Conservation (phyloP, 2,888 invertebrate species). For the Odiellus spinosus region DNA sequence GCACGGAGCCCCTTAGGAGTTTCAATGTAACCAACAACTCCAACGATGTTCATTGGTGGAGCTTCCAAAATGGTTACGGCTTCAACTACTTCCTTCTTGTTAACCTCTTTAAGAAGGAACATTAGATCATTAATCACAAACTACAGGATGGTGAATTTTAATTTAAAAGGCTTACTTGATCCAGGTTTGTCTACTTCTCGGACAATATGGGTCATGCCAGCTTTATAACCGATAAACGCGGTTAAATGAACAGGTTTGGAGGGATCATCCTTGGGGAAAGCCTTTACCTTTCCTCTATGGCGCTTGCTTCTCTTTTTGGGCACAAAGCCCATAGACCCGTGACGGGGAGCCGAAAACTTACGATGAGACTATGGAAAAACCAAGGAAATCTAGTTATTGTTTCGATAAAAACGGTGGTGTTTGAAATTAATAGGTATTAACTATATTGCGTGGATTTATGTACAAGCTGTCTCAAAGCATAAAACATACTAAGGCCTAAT, state of each 20-base stretch:
- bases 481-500: no score
- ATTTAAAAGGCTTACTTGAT: slow-evolving; percentile 91
- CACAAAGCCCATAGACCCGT: slow-evolving; percentile 99
- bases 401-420: no score
- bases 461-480: no score
- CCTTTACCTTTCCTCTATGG: slow-evolving; percentile 98
- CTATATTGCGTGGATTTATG: no score
- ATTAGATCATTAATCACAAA: neutral
- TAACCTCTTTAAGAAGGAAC: slow-evolving; percentile 55
- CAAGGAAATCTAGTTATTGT: slow-evolving; percentile 3
- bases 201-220: slow-evolving; percentile 99
- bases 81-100: slow-evolving; percentile 99
- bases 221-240: slow-evolving; percentile 95
- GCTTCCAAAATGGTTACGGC: slow-evolving; percentile 96
- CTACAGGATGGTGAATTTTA: no score
- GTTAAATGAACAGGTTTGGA: slow-evolving; percentile 94
- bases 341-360: slow-evolving; percentile 98
- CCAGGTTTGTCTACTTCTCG: slow-evolving; percentile 97
- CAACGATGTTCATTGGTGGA: slow-evolving; percentile 95
- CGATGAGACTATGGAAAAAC: slow-evolving; percentile 73
- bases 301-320: slow-evolving; percentile 93
- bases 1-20: slow-evolving; percentile 93
- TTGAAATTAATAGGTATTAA: no score
- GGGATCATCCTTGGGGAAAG: slow-evolving; percentile 95
- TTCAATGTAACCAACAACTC: slow-evolving; percentile 95